phyloP scores from a whole-genome alignment of 2,113 vertebrate genomes.

The Mustelus asterias region DNA sequence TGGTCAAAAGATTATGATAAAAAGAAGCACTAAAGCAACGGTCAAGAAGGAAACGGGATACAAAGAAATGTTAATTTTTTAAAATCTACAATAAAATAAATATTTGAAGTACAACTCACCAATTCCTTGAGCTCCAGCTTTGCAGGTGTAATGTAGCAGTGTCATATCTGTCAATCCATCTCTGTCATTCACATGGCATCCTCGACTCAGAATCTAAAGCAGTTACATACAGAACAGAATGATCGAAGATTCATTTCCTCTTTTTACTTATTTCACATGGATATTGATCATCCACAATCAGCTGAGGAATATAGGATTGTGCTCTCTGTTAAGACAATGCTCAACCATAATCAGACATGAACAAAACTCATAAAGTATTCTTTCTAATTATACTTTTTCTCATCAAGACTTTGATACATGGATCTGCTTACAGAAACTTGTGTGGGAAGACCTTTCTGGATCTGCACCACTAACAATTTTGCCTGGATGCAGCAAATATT shows the following conservation, averaged over 20 bases:
- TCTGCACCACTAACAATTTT: not conserved
- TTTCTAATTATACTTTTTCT: not conserved
- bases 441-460: not conserved
- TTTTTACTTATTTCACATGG: not conserved
- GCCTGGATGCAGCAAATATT: not conserved
- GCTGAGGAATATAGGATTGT: not conserved
- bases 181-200: conserved; percentile 89
- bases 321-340: not conserved
- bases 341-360: not conserved
- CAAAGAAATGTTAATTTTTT: not conserved
- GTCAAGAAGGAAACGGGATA: not conserved
- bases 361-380: not conserved
- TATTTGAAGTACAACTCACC: conserved; percentile 60
- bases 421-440: not conserved
- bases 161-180: conserved; percentile 97
- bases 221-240: not conserved
- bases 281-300: not conserved
- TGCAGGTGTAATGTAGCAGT: conserved; percentile 92
- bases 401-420: not conserved
- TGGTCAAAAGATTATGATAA: not conserved
- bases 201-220: conserved; percentile 82
- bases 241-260: not conserved
- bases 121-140: conserved; percentile 91
- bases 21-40: not conserved
- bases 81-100: not conserved